phyloP scores from a whole-genome alignment of 1,140 invertebrate genomes.

The Agrypnia vestita region DNA sequence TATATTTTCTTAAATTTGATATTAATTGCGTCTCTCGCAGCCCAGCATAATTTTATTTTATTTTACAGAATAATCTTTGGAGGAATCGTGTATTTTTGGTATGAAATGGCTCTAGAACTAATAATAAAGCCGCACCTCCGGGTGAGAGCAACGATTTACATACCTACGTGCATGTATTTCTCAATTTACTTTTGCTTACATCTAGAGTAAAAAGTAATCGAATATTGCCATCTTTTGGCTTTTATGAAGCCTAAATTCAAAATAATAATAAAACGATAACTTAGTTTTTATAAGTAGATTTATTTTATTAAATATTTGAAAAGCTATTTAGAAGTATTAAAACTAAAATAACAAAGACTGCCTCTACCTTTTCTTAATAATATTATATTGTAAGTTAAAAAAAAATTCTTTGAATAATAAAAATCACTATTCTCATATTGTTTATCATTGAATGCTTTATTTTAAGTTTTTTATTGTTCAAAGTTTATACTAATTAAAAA shows the following conservation, averaged over 20 bases:
- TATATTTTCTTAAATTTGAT: too few species aligned
- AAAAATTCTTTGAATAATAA: slow-evolving; percentile 33
- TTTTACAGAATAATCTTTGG: too few species aligned
- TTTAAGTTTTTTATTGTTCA: slow-evolving; percentile 31
- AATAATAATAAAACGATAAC: slow-evolving; percentile 41
- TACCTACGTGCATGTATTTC: slow-evolving; percentile 17
- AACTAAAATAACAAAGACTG: slow-evolving; percentile 60
- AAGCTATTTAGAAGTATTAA: slow-evolving; percentile 55
- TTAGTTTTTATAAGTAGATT: slow-evolving; percentile 45
- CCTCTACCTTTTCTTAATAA: slow-evolving; percentile 44
- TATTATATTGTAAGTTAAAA: slow-evolving; percentile 35
- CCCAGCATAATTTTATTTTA: too few species aligned
- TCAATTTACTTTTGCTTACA: neutral
- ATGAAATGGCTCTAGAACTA: slow-evolving; percentile 7
- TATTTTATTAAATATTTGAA: slow-evolving; percentile 46
- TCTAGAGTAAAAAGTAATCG: slow-evolving; percentile 28
- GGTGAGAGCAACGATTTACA: neutral
- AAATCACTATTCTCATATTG: slow-evolving; percentile 17
- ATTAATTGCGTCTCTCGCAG: too few species aligned
- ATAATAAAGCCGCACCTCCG: neutral
- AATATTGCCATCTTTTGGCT: neutral
- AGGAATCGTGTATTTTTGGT: too few species aligned
- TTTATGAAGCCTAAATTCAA: slow-evolving; percentile 4
- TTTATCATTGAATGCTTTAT: slow-evolving; percentile 36
- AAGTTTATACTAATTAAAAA: slow-evolving; percentile 9